Conservation (phyloP, 2,888 invertebrate species). For the Meloe dianella region DNA sequence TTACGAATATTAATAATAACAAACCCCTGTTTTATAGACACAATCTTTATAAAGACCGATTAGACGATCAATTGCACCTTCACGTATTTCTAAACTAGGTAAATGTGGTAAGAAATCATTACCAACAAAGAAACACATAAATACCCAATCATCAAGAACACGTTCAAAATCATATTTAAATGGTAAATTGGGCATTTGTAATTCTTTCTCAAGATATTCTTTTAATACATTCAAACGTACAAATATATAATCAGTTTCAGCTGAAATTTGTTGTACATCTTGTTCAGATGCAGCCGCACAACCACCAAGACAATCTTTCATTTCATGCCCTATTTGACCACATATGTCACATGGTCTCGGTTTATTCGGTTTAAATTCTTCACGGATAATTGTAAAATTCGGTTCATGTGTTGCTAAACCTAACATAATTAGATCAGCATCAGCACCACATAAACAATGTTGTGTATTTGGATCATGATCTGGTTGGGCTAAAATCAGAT, state of each 20-base stretch:
- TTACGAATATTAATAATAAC: conserved; percentile 39
- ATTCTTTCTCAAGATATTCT: conserved; percentile 90
- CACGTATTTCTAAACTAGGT: conserved; percentile 96
- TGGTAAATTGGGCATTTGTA: conserved; percentile 90
- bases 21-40: conserved; percentile 88
- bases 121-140: conserved; percentile 99
- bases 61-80: conserved; percentile 94
- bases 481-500: too few species aligned
- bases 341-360: conserved; percentile 96
- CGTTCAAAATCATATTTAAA: conserved; percentile 95
- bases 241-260: conserved; percentile 89
- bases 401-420: conserved; percentile 98
- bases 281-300: conserved; percentile 66
- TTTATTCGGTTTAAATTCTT: conserved; percentile 98
- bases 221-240: conserved; percentile 90
- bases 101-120: conserved; percentile 99
- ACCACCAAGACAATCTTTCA: conserved; percentile 89
- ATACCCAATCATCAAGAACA: conserved; percentile 96
- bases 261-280: conserved; percentile 67
- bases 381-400: conserved; percentile 97
- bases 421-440: conserved; percentile 97
- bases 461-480: conserved; percentile 98
- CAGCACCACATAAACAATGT: conserved; percentile 97
- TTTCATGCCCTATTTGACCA: conserved; percentile 87
- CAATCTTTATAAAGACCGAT: conserved; percentile 92